A percentile compares a stretch with the other conserved stretches of the same genome.
These are phyloP conservation scores for Cheilosia vernalis DNA, from an alignment of 2,888 invertebrate species.

Conservation along the genomic window DNA sequence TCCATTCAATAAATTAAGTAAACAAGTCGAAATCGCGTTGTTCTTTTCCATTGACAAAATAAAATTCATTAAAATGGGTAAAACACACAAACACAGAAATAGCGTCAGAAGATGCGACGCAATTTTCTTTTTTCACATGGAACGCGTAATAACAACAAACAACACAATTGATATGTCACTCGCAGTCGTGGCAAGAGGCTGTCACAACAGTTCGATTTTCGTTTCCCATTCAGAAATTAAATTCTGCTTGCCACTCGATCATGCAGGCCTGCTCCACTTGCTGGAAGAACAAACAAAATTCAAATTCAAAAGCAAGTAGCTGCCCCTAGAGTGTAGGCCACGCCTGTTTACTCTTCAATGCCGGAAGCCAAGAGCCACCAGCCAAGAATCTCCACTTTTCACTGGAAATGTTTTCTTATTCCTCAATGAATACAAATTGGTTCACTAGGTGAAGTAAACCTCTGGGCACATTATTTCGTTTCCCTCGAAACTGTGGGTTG, in stretches of 20 bases:
- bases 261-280: slow-evolving; percentile 1
- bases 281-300: not conserved
- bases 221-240: slow-evolving; percentile 13
- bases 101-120: slow-evolving; percentile 11
- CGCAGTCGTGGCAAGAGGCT: too few relatives aligned
- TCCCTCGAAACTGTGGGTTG: too few relatives aligned
- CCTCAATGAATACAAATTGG: slow-evolving; percentile 42
- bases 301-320: not conserved
- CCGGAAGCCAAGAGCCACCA: slow-evolving; percentile 4
- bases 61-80: not conserved
- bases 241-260: slow-evolving; percentile 16
- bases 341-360: not conserved
- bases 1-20: slow-evolving; percentile 8
- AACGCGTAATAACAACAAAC: slow-evolving; percentile 18
- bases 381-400: not conserved
- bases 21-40: slow-evolving; percentile 51
- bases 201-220: slow-evolving; percentile 3
- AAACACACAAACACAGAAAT: not conserved
- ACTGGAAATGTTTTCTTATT: not conserved
- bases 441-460: slow-evolving; percentile 4
- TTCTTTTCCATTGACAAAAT: slow-evolving; percentile 45
- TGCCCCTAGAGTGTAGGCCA: not conserved
- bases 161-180: not conserved
- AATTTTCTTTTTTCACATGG: slow-evolving; percentile 7
- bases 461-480: too few relatives aligned